These are phyloP conservation scores for Oncorhynchus keta DNA, from an alignment of 2,113 vertebrate genomes.

Conservation along the genomic window DNA sequence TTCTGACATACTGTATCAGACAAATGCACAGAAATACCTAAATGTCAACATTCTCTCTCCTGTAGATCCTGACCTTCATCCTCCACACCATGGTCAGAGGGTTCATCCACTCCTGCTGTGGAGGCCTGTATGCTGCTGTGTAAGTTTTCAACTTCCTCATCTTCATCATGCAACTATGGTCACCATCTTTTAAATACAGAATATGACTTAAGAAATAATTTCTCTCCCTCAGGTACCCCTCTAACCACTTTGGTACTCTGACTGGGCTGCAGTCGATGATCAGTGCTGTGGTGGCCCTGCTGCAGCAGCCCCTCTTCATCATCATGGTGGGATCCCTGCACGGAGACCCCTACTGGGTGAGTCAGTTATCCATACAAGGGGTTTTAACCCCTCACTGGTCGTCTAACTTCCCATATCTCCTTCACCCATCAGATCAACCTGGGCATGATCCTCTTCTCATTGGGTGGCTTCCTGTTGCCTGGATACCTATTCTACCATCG, in stretches of 20 bases:
- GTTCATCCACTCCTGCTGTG: constrained; percentile 91
- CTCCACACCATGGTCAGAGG: constrained; percentile 88
- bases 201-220: neutral
- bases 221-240: constrained; percentile 76
- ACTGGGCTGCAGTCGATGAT: constrained; percentile 90
- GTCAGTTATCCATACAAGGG: constrained; percentile 22
- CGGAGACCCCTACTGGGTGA: constrained; percentile 83
- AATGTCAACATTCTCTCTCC: no score
- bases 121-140: constrained; percentile 89
- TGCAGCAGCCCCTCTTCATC: constrained; percentile 87
- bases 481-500: constrained; percentile 80
- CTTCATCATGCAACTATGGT: neutral
- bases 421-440: constrained; percentile 69
- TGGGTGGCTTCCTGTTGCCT: constrained; percentile 81
- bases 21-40: no score
- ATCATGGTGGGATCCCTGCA: constrained; percentile 77
- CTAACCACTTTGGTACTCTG: constrained; percentile 87
- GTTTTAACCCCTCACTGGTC: neutral
- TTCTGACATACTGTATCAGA: no score
- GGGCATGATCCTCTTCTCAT: constrained; percentile 75
- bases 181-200: neutral
- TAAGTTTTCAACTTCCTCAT: constrained; percentile 68
- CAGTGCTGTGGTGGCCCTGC: constrained; percentile 82
- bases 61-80: constrained; percentile 82
- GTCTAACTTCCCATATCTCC: neutral